Evolutionary conservation across 2,888 invertebrate species (phyloP).

Genomic region (Tridacna crocea): DNA sequence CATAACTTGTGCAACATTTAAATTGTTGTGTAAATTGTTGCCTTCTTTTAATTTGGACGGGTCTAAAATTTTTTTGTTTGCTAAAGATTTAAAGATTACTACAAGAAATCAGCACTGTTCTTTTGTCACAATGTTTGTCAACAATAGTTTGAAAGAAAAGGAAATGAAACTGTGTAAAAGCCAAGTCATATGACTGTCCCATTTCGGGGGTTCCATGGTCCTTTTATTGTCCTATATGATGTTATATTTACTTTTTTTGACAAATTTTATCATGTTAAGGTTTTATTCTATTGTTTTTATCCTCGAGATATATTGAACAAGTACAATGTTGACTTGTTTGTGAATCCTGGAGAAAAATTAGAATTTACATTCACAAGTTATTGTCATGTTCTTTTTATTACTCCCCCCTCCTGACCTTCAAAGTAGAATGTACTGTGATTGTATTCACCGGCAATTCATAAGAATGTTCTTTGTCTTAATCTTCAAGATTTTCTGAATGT

Average conservation of each 20-base stretch:
- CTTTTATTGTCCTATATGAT: not conserved
- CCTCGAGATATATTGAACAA: constrained; percentile 37
- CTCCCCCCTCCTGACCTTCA: no score
- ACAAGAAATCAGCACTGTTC: not conserved
- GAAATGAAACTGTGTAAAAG: not conserved
- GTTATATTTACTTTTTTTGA: constrained; percentile 18
- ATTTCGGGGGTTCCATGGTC: not conserved
- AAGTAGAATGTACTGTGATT: no score
- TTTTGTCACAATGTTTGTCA: not conserved
- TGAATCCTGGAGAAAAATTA: constrained; percentile 53
- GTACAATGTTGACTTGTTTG: constrained; percentile 45
- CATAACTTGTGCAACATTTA: not conserved
- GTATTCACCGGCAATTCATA: no score
- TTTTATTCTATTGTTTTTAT: constrained; percentile 29
- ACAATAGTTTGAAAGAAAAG: not conserved
- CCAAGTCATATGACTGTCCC: not conserved
- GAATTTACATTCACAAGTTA: constrained; percentile 58
- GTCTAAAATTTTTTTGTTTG: not conserved
- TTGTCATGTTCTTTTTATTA: constrained; percentile 20
- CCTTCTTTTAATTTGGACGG: not conserved
- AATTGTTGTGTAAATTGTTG: not conserved
- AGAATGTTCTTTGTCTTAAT: not conserved
- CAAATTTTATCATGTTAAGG: constrained; percentile 38
- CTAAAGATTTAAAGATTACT: not conserved
- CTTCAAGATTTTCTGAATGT: no score